Evolutionary conservation across 2,113 vertebrate species (phyloP).

Genomic region (Nothocercus julius): DNA sequence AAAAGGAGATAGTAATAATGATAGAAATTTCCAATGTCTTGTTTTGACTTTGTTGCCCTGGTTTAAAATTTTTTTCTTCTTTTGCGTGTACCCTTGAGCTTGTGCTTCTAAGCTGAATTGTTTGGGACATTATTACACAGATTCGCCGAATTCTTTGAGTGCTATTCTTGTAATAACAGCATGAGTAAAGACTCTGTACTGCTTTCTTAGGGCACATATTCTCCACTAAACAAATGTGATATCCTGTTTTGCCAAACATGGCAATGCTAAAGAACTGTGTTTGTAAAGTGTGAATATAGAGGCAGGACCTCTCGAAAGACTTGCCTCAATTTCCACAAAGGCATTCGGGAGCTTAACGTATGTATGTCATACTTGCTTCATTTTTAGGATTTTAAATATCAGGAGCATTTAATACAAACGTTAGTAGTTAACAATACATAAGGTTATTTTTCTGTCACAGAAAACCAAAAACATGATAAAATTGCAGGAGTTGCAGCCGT

Average conservation of each 20-base stretch:
- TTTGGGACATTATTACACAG: slow-evolving; percentile 24
- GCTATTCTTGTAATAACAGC: not conserved
- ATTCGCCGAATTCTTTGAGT: slow-evolving; percentile 31
- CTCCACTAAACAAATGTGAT: not conserved
- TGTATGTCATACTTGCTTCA: not conserved
- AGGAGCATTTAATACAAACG: not conserved
- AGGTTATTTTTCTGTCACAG: not conserved
- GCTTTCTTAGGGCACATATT: not conserved
- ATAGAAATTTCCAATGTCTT: slow-evolving; percentile 44
- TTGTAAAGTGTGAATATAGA: not conserved
- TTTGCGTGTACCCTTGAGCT: not conserved
- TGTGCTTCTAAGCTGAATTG: not conserved
- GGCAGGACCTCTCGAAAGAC: not conserved
- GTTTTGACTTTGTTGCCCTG: not conserved
- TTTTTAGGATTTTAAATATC: not conserved
- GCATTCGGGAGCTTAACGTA: not conserved
- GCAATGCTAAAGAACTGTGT: not conserved
- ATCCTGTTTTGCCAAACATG: not conserved
- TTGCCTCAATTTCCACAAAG: not conserved
- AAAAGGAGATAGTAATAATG: not conserved
- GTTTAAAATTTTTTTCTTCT: not conserved
- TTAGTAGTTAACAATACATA: not conserved
- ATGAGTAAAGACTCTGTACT: not conserved
- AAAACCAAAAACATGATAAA: not conserved
- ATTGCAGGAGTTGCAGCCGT: not conserved